A percentile compares a stretch with the other conserved stretches of the same genome.
Conservation (phyloP, 37 sponge, comb jelly and placozoan species). For the Cladorhizidae sp. region DNA sequence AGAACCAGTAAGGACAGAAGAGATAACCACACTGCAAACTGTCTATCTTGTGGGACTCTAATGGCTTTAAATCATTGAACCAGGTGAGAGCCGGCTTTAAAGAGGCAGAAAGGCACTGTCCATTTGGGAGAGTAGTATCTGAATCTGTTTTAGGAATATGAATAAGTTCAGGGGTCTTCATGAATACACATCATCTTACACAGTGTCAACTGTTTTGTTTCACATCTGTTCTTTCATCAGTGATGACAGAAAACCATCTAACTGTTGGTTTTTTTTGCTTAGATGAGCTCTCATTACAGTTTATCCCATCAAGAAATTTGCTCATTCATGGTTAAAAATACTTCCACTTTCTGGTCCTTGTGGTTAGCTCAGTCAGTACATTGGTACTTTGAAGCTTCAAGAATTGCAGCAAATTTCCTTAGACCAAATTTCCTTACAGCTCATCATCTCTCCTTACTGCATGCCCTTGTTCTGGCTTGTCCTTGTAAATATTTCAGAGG, state of each 20-base stretch:
- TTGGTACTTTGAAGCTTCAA: constrained; percentile 9
- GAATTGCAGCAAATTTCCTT: constrained; percentile 30
- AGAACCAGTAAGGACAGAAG: too few species aligned
- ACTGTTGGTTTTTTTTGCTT: neutral
- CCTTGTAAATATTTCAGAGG: constrained; percentile 23
- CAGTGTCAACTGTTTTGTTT: constrained; percentile 6
- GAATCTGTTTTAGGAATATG: constrained; percentile 50
- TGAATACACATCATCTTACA: neutral
- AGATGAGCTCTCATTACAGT: constrained; percentile 18
- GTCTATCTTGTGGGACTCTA: too few species aligned
- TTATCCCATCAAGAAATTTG: constrained; percentile 3
- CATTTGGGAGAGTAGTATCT: constrained; percentile 38
- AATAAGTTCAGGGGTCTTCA: constrained; percentile 33
- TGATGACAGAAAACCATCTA: constrained; percentile 22
- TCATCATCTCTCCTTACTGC: constrained; percentile 24
- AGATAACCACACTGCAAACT: too few species aligned
- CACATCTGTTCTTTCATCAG: constrained; percentile 32
- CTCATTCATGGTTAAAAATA: constrained; percentile 35
- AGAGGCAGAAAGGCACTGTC: constrained; percentile 14
- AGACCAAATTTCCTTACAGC: constrained; percentile 29
- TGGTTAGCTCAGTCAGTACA: neutral
- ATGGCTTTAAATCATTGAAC: neutral
- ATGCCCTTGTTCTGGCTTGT: constrained; percentile 9
- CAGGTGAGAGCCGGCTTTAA: constrained; percentile 30
- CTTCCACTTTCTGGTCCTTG: neutral